These are phyloP conservation scores for Chironomus tentans DNA, from an alignment of 2,888 invertebrate genomes.

Conservation along the genomic window DNA sequence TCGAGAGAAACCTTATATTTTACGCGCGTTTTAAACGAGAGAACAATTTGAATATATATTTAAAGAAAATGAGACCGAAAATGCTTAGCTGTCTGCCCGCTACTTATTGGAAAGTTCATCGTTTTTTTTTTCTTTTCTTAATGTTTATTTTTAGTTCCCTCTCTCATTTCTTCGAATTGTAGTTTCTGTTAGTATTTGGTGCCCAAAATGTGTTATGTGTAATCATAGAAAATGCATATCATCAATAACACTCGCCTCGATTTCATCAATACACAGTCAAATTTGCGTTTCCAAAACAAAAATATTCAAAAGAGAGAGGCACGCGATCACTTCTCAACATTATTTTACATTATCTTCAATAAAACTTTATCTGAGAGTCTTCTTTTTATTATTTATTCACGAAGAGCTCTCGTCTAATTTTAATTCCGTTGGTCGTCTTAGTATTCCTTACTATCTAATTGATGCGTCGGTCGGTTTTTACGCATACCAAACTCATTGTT, in stretches of 20 bases:
- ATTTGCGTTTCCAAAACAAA: background rate
- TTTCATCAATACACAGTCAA: background rate
- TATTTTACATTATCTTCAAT: background rate
- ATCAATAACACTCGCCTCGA: background rate
- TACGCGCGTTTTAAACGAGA: too few species aligned
- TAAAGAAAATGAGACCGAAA: too few species aligned
- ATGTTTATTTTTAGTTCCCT: background rate
- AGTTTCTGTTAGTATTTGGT: background rate
- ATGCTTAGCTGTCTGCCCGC: too few species aligned
- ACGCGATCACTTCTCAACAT: background rate
- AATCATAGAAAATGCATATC: background rate
- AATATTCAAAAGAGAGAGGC: background rate
- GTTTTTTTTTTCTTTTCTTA: background rate
- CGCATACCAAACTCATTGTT: background rate
- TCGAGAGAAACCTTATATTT: too few species aligned
- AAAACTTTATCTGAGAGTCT: background rate
- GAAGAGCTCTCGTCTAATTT: background rate
- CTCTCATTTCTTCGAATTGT: background rate
- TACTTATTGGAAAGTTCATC: background rate
- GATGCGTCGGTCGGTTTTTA: background rate
- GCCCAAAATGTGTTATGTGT: background rate
- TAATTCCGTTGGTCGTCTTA: background rate
- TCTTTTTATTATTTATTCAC: background rate
- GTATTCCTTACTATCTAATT: background rate
- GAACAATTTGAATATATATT: too few species aligned